phyloP scores from a whole-genome alignment of 2,888 invertebrate genomes.

The Synergus laeviventris region DNA sequence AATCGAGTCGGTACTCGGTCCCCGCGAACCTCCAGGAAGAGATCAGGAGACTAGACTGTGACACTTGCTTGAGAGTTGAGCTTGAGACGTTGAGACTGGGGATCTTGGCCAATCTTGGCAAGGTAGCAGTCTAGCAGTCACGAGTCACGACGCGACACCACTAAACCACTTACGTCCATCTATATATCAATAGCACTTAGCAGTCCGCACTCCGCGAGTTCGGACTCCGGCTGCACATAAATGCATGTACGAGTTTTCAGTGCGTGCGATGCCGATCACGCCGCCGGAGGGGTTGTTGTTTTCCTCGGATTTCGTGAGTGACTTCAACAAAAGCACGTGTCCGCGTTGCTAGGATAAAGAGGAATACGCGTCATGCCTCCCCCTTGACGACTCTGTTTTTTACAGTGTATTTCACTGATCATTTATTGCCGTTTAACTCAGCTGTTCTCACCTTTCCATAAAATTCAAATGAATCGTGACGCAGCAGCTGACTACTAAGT shows the following conservation, averaged over 20 bases:
- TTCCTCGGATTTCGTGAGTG: constrained; percentile 12
- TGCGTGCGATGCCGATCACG: constrained; percentile 19
- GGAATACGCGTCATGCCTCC: constrained; percentile 3
- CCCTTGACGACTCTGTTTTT: background rate
- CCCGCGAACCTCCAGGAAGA: no score
- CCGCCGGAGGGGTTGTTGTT: constrained; percentile 23
- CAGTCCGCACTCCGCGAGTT: no score
- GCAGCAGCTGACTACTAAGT: constrained; percentile 23
- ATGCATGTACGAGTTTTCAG: constrained; percentile 21
- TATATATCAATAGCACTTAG: no score
- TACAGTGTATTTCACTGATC: background rate
- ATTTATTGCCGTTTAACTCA: background rate
- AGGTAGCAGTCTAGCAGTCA: no score
- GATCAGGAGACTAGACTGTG: no score
- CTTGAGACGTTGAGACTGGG: no score
- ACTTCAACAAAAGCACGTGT: constrained; percentile 20
- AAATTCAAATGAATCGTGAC: constrained; percentile 37
- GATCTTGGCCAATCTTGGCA: no score
- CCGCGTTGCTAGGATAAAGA: constrained; percentile 1
- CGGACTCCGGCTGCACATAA: background rate
- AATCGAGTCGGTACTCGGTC: no score
- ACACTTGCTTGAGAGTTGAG: no score
- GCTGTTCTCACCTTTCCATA: constrained; percentile 26
- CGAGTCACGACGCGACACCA: no score
- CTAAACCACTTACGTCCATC: no score